phyloP scores from a whole-genome alignment of 35 echinoderm and acorn worm species.

The Lytechinus pictus region DNA sequence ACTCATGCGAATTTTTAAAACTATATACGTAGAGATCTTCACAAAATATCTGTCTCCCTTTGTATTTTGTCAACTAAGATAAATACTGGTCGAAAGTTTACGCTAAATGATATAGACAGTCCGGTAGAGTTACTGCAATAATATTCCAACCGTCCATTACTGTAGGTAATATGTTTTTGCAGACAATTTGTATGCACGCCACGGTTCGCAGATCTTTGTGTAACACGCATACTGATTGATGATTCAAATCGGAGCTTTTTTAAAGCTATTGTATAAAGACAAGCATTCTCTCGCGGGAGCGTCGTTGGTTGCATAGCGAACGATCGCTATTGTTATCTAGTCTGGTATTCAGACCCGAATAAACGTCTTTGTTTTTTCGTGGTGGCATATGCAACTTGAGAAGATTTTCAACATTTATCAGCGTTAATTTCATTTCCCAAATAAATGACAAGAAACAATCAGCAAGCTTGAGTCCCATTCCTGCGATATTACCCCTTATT shows the following conservation, averaged over 20 bases:
- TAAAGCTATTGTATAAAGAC: background rate
- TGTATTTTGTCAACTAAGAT: background rate
- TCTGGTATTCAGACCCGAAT: background rate
- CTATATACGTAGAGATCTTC: background rate
- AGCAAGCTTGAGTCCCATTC: too few species aligned
- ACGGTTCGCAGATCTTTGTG: constrained; percentile 8
- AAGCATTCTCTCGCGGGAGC: background rate
- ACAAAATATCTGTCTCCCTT: background rate
- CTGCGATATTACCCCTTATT: too few species aligned
- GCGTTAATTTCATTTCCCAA: too few species aligned
- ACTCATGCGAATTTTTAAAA: background rate
- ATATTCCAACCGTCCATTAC: background rate
- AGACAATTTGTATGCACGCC: background rate
- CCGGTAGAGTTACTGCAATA: background rate
- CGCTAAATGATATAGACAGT: background rate
- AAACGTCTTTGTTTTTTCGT: background rate
- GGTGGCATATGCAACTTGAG: background rate
- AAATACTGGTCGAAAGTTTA: background rate
- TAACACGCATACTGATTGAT: background rate
- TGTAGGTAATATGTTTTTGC: background rate
- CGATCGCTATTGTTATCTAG: background rate
- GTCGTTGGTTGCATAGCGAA: constrained; percentile 7
- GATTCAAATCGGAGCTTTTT: constrained; percentile 10
- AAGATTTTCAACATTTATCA: too few species aligned
- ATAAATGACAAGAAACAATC: too few species aligned